Conservation (phyloP, 2,797 vertebrate species). For the Pangasius krempfi region DNA sequence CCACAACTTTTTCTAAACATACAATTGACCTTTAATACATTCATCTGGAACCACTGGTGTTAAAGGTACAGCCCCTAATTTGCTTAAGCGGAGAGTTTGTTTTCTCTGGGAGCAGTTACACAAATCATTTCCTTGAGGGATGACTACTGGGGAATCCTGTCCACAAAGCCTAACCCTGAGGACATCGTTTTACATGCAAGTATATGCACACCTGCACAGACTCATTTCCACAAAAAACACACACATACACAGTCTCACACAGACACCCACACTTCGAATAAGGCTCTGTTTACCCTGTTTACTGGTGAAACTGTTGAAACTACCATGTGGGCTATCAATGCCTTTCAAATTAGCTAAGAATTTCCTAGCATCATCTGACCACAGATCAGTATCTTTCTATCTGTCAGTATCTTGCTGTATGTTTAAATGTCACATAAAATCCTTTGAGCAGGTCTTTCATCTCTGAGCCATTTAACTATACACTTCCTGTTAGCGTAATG, state of each 20-base stretch:
- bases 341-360: neutral
- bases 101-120: conserved; percentile 33
- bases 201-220: conserved; percentile 23
- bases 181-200: conserved; percentile 29
- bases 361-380: conserved; percentile 6
- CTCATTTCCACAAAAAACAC: neutral
- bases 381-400: conserved; percentile 18
- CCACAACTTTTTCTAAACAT: neutral
- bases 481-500: neutral
- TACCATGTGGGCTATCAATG: neutral
- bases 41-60: neutral
- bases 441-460: neutral
- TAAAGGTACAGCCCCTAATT: conserved; percentile 32
- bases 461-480: conserved; percentile 11
- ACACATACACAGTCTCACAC: conserved; percentile 6
- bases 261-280: conserved; percentile 1
- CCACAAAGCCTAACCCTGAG: conserved; percentile 18
- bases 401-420: neutral
- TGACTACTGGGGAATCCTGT: conserved; percentile 29
- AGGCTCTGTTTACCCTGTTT: neutral
- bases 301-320: neutral
- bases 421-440: neutral
- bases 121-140: conserved; percentile 44
- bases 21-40: conserved; percentile 27
- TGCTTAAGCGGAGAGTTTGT: conserved; percentile 9